Evolutionary conservation across 1,140 invertebrate species (phyloP).

Genomic region (Platorchestia sp.): DNA sequence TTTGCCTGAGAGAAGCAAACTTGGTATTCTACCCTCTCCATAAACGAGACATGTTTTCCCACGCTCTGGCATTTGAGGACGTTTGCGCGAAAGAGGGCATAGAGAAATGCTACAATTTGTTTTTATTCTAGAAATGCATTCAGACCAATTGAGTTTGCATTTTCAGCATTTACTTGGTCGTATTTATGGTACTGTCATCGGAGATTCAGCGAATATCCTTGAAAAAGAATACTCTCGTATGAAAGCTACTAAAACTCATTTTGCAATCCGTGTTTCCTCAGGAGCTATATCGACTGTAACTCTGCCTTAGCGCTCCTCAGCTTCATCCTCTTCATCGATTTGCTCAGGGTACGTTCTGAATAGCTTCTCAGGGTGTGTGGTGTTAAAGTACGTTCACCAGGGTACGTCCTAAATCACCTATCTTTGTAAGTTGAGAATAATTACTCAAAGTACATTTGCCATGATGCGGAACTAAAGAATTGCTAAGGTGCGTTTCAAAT

Average conservation of each 20-base stretch:
- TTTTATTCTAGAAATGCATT: not conserved
- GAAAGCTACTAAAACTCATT: not conserved
- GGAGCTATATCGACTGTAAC: constrained; percentile 65
- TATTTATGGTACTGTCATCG: not conserved
- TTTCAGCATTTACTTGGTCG: not conserved
- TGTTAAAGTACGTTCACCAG: too few relatives aligned
- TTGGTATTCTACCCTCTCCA: not conserved
- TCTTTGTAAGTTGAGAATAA: not conserved
- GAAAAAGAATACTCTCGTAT: not conserved
- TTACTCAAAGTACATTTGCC: not conserved
- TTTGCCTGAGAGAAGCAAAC: not conserved
- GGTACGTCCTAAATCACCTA: constrained; percentile 57
- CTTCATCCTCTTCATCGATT: constrained; percentile 63
- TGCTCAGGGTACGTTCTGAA: constrained; percentile 62
- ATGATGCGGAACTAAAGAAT: too few relatives aligned
- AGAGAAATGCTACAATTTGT: not conserved
- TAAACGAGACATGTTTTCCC: not conserved
- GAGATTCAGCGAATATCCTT: not conserved
- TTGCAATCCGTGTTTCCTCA: constrained; percentile 43
- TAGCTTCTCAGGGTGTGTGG: too few relatives aligned
- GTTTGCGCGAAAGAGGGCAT: too few relatives aligned
- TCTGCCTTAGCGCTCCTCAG: constrained; percentile 62
- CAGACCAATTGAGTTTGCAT: not conserved
- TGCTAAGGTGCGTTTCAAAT: too few relatives aligned
- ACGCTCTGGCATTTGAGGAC: not conserved